Evolutionary conservation across 2,797 vertebrate species (phyloP).

Genomic region (Centroberyx gerrardi): DNA sequence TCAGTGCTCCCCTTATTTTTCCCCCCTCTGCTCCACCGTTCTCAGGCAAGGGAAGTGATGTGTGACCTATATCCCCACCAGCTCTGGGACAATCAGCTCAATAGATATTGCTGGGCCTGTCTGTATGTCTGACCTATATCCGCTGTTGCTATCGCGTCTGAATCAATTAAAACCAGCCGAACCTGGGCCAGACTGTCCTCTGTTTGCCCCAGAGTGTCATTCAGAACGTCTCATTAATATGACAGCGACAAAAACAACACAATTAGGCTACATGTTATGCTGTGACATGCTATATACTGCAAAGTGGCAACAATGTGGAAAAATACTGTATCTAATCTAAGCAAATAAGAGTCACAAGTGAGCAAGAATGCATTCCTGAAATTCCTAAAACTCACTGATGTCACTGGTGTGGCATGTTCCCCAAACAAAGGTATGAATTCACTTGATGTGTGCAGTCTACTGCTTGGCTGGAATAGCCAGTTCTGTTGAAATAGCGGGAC

Average conservation of each 20-base stretch:
- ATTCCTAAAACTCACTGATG: background rate
- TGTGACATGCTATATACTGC: no score
- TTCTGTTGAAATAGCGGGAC: conserved; percentile 19
- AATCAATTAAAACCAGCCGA: background rate
- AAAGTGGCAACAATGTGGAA: background rate
- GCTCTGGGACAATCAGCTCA: conserved; percentile 47
- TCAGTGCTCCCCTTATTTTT: conserved; percentile 21
- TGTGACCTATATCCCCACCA: conserved; percentile 66
- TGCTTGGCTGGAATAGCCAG: conserved; percentile 7
- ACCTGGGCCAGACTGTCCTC: background rate
- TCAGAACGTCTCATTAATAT: background rate
- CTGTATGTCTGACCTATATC: conserved; percentile 74
- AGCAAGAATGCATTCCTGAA: background rate
- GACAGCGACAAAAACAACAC: background rate
- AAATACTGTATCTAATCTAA: background rate
- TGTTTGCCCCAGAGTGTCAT: conserved; percentile 4
- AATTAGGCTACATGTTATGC: background rate
- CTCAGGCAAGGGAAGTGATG: conserved; percentile 17
- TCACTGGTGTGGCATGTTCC: background rate
- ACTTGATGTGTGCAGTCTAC: background rate
- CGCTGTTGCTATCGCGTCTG: conserved; percentile 35
- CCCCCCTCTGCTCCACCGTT: background rate
- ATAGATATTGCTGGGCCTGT: conserved; percentile 33
- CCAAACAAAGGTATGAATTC: background rate
- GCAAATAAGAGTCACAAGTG: background rate